Evolutionary conservation across 1,140 invertebrate genomes (phyloP).

Genomic region (Amphibalanus amphitrite): DNA sequence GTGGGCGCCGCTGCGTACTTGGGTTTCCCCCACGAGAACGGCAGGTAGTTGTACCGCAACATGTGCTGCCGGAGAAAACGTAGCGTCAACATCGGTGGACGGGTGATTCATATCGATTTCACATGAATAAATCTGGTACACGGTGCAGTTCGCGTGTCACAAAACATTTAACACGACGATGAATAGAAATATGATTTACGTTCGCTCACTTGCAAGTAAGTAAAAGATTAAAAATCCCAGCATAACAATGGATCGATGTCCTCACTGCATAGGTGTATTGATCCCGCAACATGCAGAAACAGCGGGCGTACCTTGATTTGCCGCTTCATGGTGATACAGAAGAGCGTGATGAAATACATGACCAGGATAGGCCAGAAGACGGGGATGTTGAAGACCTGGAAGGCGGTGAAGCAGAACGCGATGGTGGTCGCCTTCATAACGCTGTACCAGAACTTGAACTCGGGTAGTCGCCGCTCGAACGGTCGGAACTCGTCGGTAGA

Average conservation of each 20-base stretch:
- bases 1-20: slow-evolving; percentile 10
- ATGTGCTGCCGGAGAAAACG: slow-evolving; percentile 62
- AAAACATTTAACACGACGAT: slow-evolving; percentile 7
- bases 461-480: slow-evolving; percentile 91
- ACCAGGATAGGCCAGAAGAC: slow-evolving; percentile 99
- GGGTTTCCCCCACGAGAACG: slow-evolving; percentile 94
- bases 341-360: slow-evolving; percentile 96
- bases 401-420: slow-evolving; percentile 83
- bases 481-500: slow-evolving; percentile 95
- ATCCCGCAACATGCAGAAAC: slow-evolving; percentile 1
- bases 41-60: slow-evolving; percentile 97
- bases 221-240: no score
- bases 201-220: no score
- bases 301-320: slow-evolving; percentile 77
- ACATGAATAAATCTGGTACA: no score
- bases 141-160: no score
- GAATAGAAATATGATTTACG: slow-evolving; percentile 3
- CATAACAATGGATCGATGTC: no score
- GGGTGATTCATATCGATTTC: no score
- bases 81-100: no score
- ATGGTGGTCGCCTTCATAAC: slow-evolving; percentile 87
- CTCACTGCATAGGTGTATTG: no score
- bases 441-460: slow-evolving; percentile 99
- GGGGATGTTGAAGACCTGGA: slow-evolving; percentile 91
- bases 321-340: slow-evolving; percentile 97